A percentile compares a stretch with the other conserved stretches of the same genome.
Evolutionary conservation across 2,113 vertebrate genomes (phyloP).

Genomic region (Chloropsis hardwickii): DNA sequence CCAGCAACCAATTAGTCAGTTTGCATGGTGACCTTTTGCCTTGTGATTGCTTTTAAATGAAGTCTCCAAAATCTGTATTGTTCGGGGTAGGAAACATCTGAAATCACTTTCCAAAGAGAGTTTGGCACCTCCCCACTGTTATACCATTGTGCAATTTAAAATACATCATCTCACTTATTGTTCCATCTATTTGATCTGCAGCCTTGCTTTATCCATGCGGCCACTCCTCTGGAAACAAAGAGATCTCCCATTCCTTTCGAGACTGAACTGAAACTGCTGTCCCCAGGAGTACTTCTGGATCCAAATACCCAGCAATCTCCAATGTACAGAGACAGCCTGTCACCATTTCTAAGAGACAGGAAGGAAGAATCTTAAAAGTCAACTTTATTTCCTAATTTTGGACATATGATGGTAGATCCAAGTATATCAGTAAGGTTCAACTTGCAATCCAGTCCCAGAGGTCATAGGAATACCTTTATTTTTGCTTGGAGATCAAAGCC

Average conservation of each 20-base stretch:
- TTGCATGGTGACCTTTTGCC: constrained; percentile 29
- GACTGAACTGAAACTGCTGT: not conserved
- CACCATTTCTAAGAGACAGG: not conserved
- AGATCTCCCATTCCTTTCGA: not conserved
- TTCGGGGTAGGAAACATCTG: constrained; percentile 51
- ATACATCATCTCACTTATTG: not conserved
- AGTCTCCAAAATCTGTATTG: constrained; percentile 36
- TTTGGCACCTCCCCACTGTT: constrained; percentile 16
- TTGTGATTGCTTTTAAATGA: constrained; percentile 34
- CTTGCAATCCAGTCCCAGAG: not conserved
- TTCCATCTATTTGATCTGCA: constrained; percentile 15
- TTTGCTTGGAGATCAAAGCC: not conserved
- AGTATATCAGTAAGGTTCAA: not conserved
- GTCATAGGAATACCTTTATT: not conserved
- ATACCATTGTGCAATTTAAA: constrained; percentile 20
- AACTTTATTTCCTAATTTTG: not conserved
- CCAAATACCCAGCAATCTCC: not conserved
- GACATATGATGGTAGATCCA: not conserved
- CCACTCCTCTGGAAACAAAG: not conserved
- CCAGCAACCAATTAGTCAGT: not conserved
- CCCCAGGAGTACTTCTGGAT: not conserved
- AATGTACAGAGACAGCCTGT: not conserved
- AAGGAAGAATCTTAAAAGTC: not conserved
- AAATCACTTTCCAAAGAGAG: constrained; percentile 7
- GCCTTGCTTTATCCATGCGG: not conserved